phyloP scores from a whole-genome alignment of 2,113 vertebrate genomes.

The Hepsetus odoe region DNA sequence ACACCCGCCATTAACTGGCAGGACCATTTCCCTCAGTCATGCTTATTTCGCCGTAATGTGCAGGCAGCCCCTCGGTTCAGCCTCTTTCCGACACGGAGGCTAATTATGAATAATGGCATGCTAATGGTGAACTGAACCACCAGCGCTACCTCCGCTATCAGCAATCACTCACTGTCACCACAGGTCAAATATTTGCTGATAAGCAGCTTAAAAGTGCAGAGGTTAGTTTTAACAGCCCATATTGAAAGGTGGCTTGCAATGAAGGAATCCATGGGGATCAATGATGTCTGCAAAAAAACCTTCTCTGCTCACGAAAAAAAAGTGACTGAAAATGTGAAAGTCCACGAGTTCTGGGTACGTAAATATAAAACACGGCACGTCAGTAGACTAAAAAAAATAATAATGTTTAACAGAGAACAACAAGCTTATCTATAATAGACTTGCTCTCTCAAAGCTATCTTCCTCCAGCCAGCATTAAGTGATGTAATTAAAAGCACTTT shows the following conservation, averaged over 20 bases:
- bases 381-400: not conserved
- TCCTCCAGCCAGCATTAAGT: not conserved
- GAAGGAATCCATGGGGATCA: not conserved
- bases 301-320: not conserved
- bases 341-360: not conserved
- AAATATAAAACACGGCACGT: too few species aligned
- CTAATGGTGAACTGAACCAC: constrained; percentile 77
- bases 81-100: constrained; percentile 71
- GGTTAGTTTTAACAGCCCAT: constrained; percentile 6
- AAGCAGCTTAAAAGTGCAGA: constrained; percentile 41
- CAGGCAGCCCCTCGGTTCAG: constrained; percentile 41
- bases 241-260: not conserved
- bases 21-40: constrained; percentile 32
- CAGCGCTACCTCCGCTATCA: constrained; percentile 66
- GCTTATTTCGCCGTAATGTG: constrained; percentile 45
- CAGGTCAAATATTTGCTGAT: constrained; percentile 81
- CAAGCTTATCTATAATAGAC: not conserved
- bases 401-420: not conserved
- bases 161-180: constrained; percentile 82
- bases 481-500: too few species aligned
- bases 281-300: not conserved
- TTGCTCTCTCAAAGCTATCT: not conserved
- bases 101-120: constrained; percentile 89
- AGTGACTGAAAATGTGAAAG: not conserved
- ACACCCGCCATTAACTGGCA: constrained; percentile 15